A percentile compares a stretch with the other conserved stretches of the same genome.
These are phyloP conservation scores for Sphenodon punctatus DNA, from an alignment of 2,797 vertebrate species.

Conservation along the genomic window DNA sequence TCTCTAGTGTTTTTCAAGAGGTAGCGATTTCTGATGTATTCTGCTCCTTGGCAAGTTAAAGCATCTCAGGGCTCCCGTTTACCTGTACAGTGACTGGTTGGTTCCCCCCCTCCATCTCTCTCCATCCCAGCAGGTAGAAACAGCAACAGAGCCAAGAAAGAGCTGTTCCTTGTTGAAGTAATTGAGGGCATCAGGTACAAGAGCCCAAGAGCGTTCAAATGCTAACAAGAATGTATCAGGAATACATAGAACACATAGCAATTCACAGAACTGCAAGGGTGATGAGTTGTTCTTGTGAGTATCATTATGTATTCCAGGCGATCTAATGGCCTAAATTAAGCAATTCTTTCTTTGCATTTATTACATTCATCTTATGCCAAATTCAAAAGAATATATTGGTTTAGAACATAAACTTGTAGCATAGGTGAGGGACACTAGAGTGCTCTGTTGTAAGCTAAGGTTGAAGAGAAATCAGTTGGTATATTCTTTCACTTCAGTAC, in stretches of 20 bases:
- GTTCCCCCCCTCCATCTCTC: constrained; percentile 10
- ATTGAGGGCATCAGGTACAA: constrained; percentile 71
- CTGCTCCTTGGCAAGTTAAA: constrained; percentile 26
- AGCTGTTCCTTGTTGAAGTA: constrained; percentile 58
- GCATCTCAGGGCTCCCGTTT: constrained; percentile 43
- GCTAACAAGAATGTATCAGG: constrained; percentile 53
- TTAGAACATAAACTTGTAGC: constrained; percentile 1
- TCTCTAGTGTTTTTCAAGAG: constrained; percentile 42
- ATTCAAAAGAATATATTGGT: constrained; percentile 2
- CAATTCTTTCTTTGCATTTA: constrained; percentile 29
- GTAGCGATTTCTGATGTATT: constrained; percentile 42
- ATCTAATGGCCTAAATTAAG: constrained; percentile 49
- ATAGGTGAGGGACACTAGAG: background rate
- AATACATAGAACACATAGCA: constrained; percentile 49
- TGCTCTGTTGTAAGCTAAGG: background rate
- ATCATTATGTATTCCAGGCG: constrained; percentile 33
- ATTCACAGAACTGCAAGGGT: constrained; percentile 18
- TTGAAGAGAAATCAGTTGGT: constrained; percentile 5
- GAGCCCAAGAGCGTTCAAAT: constrained; percentile 53
- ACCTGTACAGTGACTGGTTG: constrained; percentile 13
- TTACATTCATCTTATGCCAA: constrained; percentile 27
- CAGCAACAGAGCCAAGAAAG: constrained; percentile 51
- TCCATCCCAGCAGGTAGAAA: constrained; percentile 38
- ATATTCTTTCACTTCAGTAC: background rate
- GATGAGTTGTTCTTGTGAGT: background rate